phyloP scores from a whole-genome alignment of 1,140 invertebrate genomes.

The Drosophila kurseongensis region DNA sequence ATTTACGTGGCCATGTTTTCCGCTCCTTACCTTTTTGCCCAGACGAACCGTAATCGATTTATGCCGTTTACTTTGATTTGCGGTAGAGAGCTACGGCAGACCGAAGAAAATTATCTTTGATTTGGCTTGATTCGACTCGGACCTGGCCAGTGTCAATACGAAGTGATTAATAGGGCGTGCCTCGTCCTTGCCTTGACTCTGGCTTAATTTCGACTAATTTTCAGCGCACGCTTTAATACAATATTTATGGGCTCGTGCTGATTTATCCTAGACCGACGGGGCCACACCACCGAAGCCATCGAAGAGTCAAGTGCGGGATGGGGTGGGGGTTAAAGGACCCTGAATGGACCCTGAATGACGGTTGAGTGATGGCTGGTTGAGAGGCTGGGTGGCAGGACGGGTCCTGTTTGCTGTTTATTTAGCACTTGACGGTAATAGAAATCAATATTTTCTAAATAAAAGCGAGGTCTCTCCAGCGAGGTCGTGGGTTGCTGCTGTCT shows the following conservation, averaged over 20 bases:
- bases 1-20: conserved; percentile 69
- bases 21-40: conserved; percentile 40
- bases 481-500: conserved; percentile 41
- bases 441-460: conserved; percentile 83
- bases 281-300: conserved; percentile 32
- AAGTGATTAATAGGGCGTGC: conserved; percentile 74
- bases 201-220: conserved; percentile 80
- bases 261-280: conserved; percentile 46
- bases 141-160: conserved; percentile 65
- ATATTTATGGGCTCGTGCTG: conserved; percentile 67
- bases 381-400: conserved; percentile 5
- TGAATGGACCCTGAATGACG: conserved; percentile 42
- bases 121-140: conserved; percentile 63
- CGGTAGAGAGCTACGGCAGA: conserved; percentile 10
- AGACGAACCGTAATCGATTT: conserved; percentile 60
- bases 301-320: conserved; percentile 59
- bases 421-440: conserved; percentile 77
- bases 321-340: conserved; percentile 14
- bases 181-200: conserved; percentile 13
- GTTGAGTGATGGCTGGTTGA: conserved; percentile 22
- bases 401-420: conserved; percentile 59
- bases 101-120: conserved; percentile 78
- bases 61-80: conserved; percentile 77
- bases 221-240: conserved; percentile 75
- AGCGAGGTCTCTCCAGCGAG: conserved; percentile 15